Conservation (phyloP, 2,888 invertebrate species). For the Eilema depressum region DNA sequence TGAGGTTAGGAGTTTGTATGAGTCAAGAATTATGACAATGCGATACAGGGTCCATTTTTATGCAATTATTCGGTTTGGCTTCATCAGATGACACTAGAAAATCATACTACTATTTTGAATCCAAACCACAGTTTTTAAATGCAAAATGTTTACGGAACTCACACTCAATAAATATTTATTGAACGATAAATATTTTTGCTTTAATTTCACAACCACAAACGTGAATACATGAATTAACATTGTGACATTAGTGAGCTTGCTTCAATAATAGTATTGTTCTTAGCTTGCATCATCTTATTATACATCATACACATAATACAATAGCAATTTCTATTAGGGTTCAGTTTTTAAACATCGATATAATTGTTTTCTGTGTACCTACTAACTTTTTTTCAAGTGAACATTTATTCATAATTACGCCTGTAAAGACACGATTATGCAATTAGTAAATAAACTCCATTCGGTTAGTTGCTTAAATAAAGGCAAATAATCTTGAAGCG, state of each 20-base stretch:
- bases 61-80: not conserved
- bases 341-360: not conserved
- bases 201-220: not conserved
- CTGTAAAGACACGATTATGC: no score
- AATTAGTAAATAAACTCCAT: no score
- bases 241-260: not conserved
- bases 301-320: not conserved
- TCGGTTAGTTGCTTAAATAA: no score
- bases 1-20: no score
- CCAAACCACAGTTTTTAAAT: not conserved
- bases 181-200: not conserved
- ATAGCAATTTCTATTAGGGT: not conserved
- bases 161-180: not conserved
- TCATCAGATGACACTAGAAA: not conserved
- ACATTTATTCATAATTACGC: not conserved
- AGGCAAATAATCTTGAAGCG: no score
- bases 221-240: not conserved
- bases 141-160: not conserved
- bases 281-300: not conserved
- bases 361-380: not conserved
- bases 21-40: no score
- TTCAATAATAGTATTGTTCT: constrained; percentile 2
- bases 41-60: no score
- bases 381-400: not conserved
- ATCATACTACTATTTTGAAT: no score